A percentile compares a stretch with the other conserved stretches of the same genome.
Conservation (phyloP, 2,113 vertebrate genomes). For the Neopipo cinnamomea region DNA sequence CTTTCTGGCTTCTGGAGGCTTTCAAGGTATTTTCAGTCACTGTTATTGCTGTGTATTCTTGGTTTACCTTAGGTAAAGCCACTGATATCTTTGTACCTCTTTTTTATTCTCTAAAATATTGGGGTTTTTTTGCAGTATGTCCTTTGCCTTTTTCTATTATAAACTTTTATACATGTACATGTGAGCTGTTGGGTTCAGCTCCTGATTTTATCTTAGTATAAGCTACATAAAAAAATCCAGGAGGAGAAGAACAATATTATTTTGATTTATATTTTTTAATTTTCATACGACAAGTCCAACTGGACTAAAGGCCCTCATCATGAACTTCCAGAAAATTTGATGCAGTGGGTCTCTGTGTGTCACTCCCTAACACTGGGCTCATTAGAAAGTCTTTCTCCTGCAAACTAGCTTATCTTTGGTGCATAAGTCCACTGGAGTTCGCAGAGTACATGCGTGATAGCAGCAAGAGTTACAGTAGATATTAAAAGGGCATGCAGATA, state of each 20-base stretch:
- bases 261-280: background rate
- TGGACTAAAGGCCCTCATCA: background rate
- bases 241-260: background rate
- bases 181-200: background rate
- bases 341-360: background rate
- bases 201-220: background rate
- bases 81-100: background rate
- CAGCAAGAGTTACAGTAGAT: background rate
- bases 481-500: background rate
- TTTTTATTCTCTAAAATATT: background rate
- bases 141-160: background rate
- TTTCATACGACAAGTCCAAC: background rate
- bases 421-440: background rate
- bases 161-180: rapidly evolving
- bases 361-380: background rate
- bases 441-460: background rate
- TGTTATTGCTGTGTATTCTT: background rate
- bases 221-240: background rate
- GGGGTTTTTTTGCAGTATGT: background rate
- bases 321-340: background rate
- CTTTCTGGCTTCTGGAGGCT: background rate
- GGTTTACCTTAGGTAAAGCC: background rate
- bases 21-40: background rate
- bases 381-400: background rate
- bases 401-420: background rate